Base-by-base conservation (phyloP, 37 sponge, comb jelly and placozoan species). In the Aplysina aerophoba region DNA sequence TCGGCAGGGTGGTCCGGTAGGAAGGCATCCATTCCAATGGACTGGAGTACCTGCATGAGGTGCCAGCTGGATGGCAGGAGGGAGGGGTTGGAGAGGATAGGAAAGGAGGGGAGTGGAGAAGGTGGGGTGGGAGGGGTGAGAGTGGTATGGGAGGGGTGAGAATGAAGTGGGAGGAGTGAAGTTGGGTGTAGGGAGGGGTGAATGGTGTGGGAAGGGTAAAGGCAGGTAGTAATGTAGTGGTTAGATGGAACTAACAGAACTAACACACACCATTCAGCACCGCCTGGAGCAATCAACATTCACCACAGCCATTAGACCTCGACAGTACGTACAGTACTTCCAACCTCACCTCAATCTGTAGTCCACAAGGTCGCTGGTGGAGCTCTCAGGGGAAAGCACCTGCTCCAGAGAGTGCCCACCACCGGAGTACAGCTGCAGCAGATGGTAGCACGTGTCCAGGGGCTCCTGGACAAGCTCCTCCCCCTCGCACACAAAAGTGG, bases 401-500 rank as follows among this genome's bases (percentile, higher is more conserved):
- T 41, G 67, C 63, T 93, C 89, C 60, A 96, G 67, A 41, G 74
- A 78, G 60, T 93, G 81, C 33, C 75, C 82, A 24, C 84, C 69
- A 12, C 59, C 35, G 55, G 87, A 79, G 85, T 91, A 93, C 56
- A 96, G 83, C 33, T 68, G 65, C 4, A 96, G 83, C 68, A 96
- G 53, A 59, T 93, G 94, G 56, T 79, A 96, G 71, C 91, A 93
- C 0, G 85, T 88, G 84, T 96, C 96, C 24, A 62, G 5, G 15
- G 33, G 16, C 24, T 66, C 22, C 2, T 73, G 22, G 4, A 6
- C 15, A 61, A 25, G 17, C 12, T 59, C 61, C 24, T 61, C 40
- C 31, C 15, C 53, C 13, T 64, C 39, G 0, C 15, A 67, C 30
- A 16, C 35, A n/a, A 27, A 35, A 22, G 41, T 55, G 38, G 15